These are phyloP conservation scores for Phalera bucephala DNA, from an alignment of 2,888 invertebrate genomes.

Conservation along the genomic window DNA sequence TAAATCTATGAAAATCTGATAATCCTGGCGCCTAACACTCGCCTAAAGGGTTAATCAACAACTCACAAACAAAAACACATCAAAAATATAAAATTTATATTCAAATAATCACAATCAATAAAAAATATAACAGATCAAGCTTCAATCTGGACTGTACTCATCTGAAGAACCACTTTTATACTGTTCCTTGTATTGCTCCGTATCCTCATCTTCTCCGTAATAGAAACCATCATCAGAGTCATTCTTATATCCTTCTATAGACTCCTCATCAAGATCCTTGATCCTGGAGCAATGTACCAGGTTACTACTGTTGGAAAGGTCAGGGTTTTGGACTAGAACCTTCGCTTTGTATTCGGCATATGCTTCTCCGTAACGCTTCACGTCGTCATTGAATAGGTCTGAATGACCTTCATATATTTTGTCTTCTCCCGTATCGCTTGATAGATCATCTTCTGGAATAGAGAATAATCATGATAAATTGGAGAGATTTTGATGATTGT, in stretches of 20 bases:
- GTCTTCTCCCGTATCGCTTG: slow-evolving; percentile 74
- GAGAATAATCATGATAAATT: not conserved
- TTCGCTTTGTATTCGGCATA: slow-evolving; percentile 87
- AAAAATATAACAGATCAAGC: not conserved
- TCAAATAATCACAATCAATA: slow-evolving; percentile 21
- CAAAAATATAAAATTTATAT: too few species aligned
- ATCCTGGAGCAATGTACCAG: slow-evolving; percentile 47
- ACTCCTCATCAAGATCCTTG: slow-evolving; percentile 48
- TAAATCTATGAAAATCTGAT: too few species aligned
- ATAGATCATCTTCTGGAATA: slow-evolving; percentile 66
- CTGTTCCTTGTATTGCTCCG: slow-evolving; percentile 57
- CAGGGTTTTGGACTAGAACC: slow-evolving; percentile 51
- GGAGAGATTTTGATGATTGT: not conserved
- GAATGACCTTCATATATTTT: slow-evolving; percentile 63
- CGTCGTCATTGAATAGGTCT: slow-evolving; percentile 73
- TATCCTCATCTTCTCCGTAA: slow-evolving; percentile 70
- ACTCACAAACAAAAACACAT: too few species aligned
- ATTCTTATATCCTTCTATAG: slow-evolving; percentile 54
- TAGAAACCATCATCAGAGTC: slow-evolving; percentile 74
- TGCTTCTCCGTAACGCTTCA: slow-evolving; percentile 83
- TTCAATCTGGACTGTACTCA: slow-evolving; percentile 49
- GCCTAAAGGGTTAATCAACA: too few species aligned
- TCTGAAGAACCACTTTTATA: slow-evolving; percentile 52
- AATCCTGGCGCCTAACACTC: too few species aligned
- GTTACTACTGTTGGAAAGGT: slow-evolving; percentile 34